phyloP scores from a whole-genome alignment of 2,797 vertebrate species.

The Rhinella marina region DNA sequence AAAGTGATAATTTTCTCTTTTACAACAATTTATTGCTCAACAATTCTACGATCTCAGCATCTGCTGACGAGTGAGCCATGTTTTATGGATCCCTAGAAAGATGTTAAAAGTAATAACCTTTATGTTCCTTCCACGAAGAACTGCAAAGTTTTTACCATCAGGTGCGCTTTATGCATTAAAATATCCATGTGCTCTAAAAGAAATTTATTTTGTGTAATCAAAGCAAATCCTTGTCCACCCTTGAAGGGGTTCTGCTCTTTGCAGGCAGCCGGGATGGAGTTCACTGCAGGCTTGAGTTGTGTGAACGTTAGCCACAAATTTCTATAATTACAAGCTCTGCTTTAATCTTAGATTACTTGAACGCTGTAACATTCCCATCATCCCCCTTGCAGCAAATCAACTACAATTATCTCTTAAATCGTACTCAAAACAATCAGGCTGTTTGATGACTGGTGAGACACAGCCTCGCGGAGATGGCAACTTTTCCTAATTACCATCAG shows the following conservation, averaged over 20 bases:
- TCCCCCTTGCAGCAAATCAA: constrained; percentile 49
- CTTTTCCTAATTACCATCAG: constrained; percentile 49
- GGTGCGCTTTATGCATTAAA: background rate
- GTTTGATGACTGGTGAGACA: constrained; percentile 34
- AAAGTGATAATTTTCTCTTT: background rate
- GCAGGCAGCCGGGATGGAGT: background rate
- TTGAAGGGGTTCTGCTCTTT: background rate
- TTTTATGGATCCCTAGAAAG: background rate
- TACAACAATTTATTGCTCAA: background rate
- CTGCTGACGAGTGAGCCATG: background rate
- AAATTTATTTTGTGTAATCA: background rate
- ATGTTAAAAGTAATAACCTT: background rate
- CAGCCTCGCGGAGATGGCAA: constrained; percentile 3
- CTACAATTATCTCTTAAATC: constrained; percentile 55
- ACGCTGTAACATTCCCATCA: background rate
- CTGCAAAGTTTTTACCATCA: background rate
- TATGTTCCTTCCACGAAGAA: background rate
- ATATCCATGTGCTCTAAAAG: background rate
- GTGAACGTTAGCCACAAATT: constrained; percentile 11
- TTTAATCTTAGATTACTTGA: constrained; percentile 50
- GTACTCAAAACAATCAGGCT: constrained; percentile 49
- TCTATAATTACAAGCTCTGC: constrained; percentile 40
- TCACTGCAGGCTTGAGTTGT: background rate
- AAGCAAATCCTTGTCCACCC: background rate
- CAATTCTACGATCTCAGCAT: background rate